Base-by-base conservation (phyloP, 2,888 invertebrate species). In the Zonitis immaculata region DNA sequence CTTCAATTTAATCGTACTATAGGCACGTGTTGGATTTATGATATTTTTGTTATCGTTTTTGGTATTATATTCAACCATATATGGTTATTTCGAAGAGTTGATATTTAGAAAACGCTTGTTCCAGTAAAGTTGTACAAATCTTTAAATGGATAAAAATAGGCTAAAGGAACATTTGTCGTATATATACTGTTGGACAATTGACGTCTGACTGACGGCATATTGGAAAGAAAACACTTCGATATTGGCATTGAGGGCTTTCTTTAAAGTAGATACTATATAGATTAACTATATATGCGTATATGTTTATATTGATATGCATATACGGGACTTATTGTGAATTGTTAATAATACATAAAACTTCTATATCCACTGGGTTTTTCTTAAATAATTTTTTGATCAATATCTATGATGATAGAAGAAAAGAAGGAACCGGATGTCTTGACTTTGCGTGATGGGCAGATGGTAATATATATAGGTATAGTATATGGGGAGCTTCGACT, bases 361-460 rank as follows among this genome's bases (percentile, higher is more conserved):
- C n/a, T n/a, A n/a, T n/a, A n/a, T n/a, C n/a, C n/a, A n/a, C n/a
- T n/a, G n/a, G n/a, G n/a, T n/a, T n/a, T n/a, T n/a, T n/a, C n/a
- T n/a, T n/a, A n/a, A n/a, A n/a, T n/a, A n/a, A n/a, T n/a, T n/a
- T n/a, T n/a, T 39, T 39, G 39, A 39, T 39, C 39, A 18, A 39
- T 39, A 39, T 39, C 39, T 39, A 11, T n/a, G 11, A n/a, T 28
- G 16, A 35, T 35, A 35, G 59, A 59, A 63, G 44, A 44, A 35
- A 42, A n/a, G n/a, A n/a, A 62, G 61, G 61, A 61, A 68, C 68
- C 68, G 68, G 68, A 67, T 64, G 67, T 67, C 65, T 66, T 65
- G 57, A 54, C 54, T 57, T 60, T 54, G 60, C 54, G 52, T 56
- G 58, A 55, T 52, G 52, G 39, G 56, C 63, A 61, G 59, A 61